A percentile compares a stretch with the other conserved stretches of the same genome.
phyloP scores from a whole-genome alignment of 2,113 vertebrate species.

The Anarrhichthys ocellatus region DNA sequence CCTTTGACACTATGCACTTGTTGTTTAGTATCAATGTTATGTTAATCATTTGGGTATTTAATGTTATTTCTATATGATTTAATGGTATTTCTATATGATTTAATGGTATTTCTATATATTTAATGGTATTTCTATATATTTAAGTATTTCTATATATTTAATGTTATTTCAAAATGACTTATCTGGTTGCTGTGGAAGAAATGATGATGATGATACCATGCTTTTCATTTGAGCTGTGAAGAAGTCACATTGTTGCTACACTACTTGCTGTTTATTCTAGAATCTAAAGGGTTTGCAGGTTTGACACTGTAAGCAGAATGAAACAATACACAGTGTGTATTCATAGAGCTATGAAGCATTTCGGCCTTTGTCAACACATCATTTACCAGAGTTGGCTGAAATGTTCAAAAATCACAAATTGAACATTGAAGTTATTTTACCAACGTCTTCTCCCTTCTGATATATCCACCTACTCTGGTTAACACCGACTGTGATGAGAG shows the following conservation, averaged over 20 bases:
- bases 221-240: not conserved
- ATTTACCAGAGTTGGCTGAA: not conserved
- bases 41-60: no score
- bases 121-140: no score
- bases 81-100: not conserved
- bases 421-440: not conserved
- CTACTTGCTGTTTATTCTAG: not conserved
- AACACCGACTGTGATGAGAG: not conserved
- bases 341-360: not conserved
- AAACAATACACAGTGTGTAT: not conserved
- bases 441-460: not conserved
- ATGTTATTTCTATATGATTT: no score
- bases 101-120: not conserved
- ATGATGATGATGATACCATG: not conserved
- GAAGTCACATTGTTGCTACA: not conserved
- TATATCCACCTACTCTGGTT: no score
- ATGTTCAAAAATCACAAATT: not conserved
- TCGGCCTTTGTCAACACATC: no score
- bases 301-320: no score
- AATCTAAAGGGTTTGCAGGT: not conserved
- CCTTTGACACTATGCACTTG: not conserved
- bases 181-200: not conserved
- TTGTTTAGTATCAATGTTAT: not conserved
- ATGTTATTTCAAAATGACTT: not conserved
- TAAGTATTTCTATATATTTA: no score